These are phyloP conservation scores for Chaetops frenatus DNA, from an alignment of 2,113 vertebrate species.

Conservation along the genomic window DNA sequence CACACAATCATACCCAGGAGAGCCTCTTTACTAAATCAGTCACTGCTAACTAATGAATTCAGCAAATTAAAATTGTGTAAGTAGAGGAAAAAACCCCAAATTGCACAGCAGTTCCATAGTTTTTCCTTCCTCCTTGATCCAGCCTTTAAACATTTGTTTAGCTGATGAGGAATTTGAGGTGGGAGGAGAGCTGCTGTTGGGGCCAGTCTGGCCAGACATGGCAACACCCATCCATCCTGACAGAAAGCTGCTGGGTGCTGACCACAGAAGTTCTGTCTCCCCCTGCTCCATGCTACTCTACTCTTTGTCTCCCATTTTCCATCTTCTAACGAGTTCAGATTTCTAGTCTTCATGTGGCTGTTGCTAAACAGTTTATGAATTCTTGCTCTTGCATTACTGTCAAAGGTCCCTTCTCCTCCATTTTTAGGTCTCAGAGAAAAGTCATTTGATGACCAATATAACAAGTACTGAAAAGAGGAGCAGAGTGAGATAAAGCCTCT, in stretches of 20 bases:
- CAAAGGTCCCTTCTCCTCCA: background rate
- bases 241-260: background rate
- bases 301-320: background rate
- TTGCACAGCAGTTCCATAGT: background rate
- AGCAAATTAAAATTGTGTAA: background rate
- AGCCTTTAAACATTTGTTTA: background rate
- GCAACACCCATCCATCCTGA: background rate
- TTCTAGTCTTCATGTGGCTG: background rate
- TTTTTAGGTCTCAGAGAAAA: background rate
- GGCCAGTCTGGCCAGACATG: background rate
- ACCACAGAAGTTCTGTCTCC: background rate
- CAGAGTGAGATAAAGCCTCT: background rate
- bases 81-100: background rate
- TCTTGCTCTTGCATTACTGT: background rate
- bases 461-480: background rate
- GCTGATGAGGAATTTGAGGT: background rate
- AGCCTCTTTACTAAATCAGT: background rate
- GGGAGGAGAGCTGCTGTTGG: rapidly evolving
- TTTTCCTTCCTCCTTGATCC: background rate
- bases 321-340: background rate
- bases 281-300: background rate
- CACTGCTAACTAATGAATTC: background rate
- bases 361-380: background rate
- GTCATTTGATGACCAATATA: background rate
- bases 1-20: background rate